These are phyloP conservation scores for Polietes domitor DNA, from an alignment of 2,888 invertebrate species.

Conservation along the genomic window DNA sequence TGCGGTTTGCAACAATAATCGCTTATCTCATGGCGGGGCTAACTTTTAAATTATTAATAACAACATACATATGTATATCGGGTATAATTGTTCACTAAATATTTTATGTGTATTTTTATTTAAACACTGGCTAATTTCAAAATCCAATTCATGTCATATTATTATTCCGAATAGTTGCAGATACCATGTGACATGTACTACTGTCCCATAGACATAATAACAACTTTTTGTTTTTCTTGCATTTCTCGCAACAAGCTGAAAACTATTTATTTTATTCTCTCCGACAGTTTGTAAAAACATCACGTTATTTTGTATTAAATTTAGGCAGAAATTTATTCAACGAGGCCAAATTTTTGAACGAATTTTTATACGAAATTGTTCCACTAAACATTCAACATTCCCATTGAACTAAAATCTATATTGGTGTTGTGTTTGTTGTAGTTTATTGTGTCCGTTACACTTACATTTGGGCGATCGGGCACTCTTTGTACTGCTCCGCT, in stretches of 20 bases:
- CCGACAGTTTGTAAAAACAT: slow-evolving; percentile 21
- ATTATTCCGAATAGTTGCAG: too few relatives aligned
- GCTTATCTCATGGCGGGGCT: too few relatives aligned
- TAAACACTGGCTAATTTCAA: too few relatives aligned
- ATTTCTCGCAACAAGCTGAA: neutral
- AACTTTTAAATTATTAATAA: too few relatives aligned
- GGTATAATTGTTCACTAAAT: too few relatives aligned
- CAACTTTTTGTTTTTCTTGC: neutral
- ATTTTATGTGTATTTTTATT: too few relatives aligned
- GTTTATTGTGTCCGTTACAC: slow-evolving; percentile 69
- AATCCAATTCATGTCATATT: too few relatives aligned
- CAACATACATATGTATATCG: too few relatives aligned
- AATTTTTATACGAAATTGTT: slow-evolving; percentile 24
- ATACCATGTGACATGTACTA: neutral
- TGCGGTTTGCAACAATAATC: too few relatives aligned
- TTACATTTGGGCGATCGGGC: slow-evolving; percentile 81
- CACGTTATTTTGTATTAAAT: slow-evolving; percentile 46
- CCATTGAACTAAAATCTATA: neutral
- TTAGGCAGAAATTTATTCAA: slow-evolving; percentile 42
- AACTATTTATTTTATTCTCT: neutral
- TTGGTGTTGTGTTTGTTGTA: slow-evolving; percentile 15
- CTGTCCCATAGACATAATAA: neutral
- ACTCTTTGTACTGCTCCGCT: slow-evolving; percentile 78
- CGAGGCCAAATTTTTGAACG: slow-evolving; percentile 44
- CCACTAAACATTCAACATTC: slow-evolving; percentile 6